Evolutionary conservation across 2,113 vertebrate genomes (phyloP).

Genomic region (Solenodon paradoxus): DNA sequence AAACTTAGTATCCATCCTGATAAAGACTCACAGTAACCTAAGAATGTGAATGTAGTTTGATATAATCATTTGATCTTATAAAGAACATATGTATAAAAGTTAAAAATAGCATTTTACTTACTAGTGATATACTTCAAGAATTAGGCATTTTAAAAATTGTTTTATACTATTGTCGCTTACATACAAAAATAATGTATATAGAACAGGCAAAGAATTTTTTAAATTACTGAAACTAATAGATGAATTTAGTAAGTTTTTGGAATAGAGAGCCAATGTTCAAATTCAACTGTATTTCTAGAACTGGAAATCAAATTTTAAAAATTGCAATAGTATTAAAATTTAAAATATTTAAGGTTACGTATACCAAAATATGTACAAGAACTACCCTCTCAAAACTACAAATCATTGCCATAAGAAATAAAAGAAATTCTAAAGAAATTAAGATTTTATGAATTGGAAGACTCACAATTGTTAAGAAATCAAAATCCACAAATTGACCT

Average conservation of each 20-base stretch:
- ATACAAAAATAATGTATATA: not conserved
- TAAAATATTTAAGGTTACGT: not conserved
- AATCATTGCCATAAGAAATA: not conserved
- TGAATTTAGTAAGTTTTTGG: not conserved
- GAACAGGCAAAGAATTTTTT: not conserved
- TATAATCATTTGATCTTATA: not conserved
- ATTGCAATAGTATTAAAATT: not conserved
- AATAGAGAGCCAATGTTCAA: slow-evolving; percentile 3
- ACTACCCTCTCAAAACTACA: not conserved
- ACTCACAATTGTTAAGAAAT: not conserved
- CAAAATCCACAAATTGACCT: not conserved
- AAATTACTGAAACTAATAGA: not conserved
- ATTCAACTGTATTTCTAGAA: not conserved
- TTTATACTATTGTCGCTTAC: not conserved
- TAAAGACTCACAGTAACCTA: not conserved
- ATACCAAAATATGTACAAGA: not conserved
- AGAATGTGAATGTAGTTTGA: not conserved
- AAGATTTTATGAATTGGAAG: not conserved
- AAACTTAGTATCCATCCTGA: not conserved
- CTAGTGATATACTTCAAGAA: not conserved
- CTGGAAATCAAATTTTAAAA: not conserved
- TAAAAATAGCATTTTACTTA: not conserved
- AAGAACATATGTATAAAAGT: not conserved
- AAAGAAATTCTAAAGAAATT: not conserved
- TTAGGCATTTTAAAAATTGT: not conserved